Percentiles rank a stretch among this genome's conserved stretches.
Evolutionary conservation across 2,113 vertebrate genomes (phyloP).

Genomic region (Coturnix japonica): DNA sequence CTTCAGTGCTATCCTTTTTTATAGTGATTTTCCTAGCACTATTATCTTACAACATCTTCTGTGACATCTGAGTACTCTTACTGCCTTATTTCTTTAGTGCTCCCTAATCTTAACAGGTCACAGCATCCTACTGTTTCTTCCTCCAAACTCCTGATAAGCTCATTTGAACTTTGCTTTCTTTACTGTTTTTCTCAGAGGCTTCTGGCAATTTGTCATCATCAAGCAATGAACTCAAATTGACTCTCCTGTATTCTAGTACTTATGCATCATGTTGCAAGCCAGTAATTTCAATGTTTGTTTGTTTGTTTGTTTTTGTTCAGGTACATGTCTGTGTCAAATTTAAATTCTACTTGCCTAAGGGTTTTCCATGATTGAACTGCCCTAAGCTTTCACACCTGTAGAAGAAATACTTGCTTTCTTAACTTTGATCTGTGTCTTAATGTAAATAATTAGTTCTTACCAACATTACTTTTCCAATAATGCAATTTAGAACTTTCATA

Average conservation of each 20-base stretch:
- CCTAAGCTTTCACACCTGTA: not conserved
- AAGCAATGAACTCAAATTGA: not conserved
- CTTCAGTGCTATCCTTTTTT: not conserved
- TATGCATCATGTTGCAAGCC: not conserved
- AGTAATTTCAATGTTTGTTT: not conserved
- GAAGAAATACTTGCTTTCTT: not conserved
- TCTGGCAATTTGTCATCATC: not conserved
- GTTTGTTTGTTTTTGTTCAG: not conserved
- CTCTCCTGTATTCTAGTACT: not conserved
- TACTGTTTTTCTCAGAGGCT: not conserved
- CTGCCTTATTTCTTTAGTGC: not conserved
- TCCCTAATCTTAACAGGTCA: not conserved
- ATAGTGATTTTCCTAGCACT: not conserved
- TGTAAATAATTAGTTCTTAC: not conserved
- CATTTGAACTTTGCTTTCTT: not conserved
- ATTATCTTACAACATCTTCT: not conserved
- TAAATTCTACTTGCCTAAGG: conserved; percentile 1
- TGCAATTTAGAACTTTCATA: not conserved
- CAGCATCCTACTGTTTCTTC: not conserved
- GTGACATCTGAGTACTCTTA: not conserved
- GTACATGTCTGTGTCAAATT: not conserved
- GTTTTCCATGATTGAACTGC: not conserved
- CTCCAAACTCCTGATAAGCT: not conserved
- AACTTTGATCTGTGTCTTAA: not conserved
- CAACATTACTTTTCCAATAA: not conserved